Evolutionary conservation across 2,113 vertebrate genomes (phyloP).

Genomic region (Pavo muticus): DNA sequence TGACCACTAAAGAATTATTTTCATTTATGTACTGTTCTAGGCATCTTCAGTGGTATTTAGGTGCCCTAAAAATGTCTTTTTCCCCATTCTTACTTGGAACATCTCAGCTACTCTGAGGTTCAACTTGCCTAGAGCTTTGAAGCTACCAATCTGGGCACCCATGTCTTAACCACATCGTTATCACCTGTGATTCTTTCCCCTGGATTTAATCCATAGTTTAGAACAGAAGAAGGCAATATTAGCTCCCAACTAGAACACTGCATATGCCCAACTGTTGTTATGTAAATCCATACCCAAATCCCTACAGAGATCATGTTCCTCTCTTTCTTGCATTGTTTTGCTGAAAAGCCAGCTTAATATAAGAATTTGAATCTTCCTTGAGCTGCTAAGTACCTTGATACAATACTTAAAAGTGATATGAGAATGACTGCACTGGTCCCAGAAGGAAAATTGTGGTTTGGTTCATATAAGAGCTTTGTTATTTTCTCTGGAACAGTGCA

Average conservation of each 20-base stretch:
- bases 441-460: constrained; percentile 8
- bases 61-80: not conserved
- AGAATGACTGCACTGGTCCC: not conserved
- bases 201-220: not conserved
- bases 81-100: not conserved
- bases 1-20: not conserved
- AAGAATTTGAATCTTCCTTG: not conserved
- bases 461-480: constrained; percentile 25
- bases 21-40: not conserved
- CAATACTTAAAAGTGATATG: not conserved
- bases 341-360: not conserved
- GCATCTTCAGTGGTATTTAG: not conserved
- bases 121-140: not conserved
- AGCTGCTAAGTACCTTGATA: constrained; percentile 3
- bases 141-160: not conserved
- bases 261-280: not conserved
- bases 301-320: not conserved
- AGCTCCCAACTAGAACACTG: not conserved
- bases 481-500: constrained; percentile 55
- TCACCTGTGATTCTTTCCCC: not conserved
- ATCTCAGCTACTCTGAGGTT: not conserved
- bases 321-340: not conserved
- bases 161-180: not conserved
- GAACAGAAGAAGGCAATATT: not conserved
- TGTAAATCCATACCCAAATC: not conserved